phyloP scores from a whole-genome alignment of 2,888 invertebrate genomes.

The Parelbella ahira region DNA sequence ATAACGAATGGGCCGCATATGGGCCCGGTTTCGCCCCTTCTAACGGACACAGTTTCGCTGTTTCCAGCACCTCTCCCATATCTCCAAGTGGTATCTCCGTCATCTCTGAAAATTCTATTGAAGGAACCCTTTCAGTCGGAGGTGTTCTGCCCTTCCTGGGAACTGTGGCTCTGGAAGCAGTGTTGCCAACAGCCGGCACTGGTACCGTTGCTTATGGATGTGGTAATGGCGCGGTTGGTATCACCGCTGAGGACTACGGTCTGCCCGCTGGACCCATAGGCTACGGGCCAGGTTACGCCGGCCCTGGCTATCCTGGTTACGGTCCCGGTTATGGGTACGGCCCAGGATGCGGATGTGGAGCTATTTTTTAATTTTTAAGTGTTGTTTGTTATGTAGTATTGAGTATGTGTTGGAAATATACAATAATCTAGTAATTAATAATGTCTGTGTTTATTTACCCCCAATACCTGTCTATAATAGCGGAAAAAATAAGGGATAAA shows the following conservation, averaged over 20 bases:
- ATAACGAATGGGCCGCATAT: slow-evolving; percentile 17
- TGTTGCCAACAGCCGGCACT: slow-evolving; percentile 43
- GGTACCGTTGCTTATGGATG: slow-evolving; percentile 47
- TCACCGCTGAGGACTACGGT: slow-evolving; percentile 36
- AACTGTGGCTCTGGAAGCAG: slow-evolving; percentile 45
- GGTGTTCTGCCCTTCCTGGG: slow-evolving; percentile 53
- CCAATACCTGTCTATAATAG: too few species aligned
- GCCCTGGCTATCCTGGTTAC: neutral
- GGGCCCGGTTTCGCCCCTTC: slow-evolving; percentile 39
- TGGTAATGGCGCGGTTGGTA: slow-evolving; percentile 43
- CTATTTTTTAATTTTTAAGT: slow-evolving; percentile 5
- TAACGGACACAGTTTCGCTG: slow-evolving; percentile 44
- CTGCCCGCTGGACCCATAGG: slow-evolving; percentile 21
- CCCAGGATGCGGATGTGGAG: slow-evolving; percentile 21
- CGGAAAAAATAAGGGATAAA: too few species aligned
- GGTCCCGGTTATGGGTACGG: slow-evolving; percentile 15
- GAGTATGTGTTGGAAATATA: too few species aligned
- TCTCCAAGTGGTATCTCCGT: slow-evolving; percentile 47
- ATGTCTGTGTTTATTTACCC: too few species aligned
- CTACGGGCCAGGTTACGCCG: slow-evolving; percentile 5
- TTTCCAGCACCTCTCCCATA: slow-evolving; percentile 43
- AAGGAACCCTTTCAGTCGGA: slow-evolving; percentile 42
- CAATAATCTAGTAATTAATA: too few species aligned
- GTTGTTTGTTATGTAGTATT: slow-evolving; percentile 3
- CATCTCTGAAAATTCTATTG: slow-evolving; percentile 46